A percentile compares a stretch with the other conserved stretches of the same genome.
Evolutionary conservation across 1,140 invertebrate species (phyloP).

Genomic region (Hydropsyche tenuis): DNA sequence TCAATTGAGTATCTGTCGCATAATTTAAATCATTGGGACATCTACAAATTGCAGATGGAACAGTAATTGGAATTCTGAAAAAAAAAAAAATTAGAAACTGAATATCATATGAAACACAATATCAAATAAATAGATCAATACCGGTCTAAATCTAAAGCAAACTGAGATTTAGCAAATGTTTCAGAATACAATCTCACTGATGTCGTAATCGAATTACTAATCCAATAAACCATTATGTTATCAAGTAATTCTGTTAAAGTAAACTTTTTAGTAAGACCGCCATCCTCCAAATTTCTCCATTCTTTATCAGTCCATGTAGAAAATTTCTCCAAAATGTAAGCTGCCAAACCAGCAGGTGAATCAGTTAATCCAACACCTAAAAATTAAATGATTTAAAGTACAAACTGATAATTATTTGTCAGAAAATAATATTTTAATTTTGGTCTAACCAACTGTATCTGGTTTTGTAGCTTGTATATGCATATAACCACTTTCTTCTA

Average conservation of each 20-base stretch:
- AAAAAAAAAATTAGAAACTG: slow-evolving; percentile 8
- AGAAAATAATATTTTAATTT: slow-evolving; percentile 37
- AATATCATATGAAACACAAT: slow-evolving; percentile 25
- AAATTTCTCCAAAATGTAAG: slow-evolving; percentile 79
- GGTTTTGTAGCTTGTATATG: slow-evolving; percentile 90
- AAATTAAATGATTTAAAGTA: not conserved
- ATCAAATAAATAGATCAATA: slow-evolving; percentile 48
- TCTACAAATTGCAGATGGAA: slow-evolving; percentile 63
- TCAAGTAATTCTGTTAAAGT: slow-evolving; percentile 71
- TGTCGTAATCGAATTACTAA: slow-evolving; percentile 70
- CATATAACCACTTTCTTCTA: slow-evolving; percentile 80
- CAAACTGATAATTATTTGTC: not conserved
- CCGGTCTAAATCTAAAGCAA: slow-evolving; percentile 54
- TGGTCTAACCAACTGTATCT: slow-evolving; percentile 81
- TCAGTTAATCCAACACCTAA: slow-evolving; percentile 66
- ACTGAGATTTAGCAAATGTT: slow-evolving; percentile 54
- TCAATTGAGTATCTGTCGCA: slow-evolving; percentile 65
- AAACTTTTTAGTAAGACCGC: slow-evolving; percentile 67
- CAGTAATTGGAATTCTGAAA: slow-evolving; percentile 54
- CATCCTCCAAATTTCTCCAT: slow-evolving; percentile 59
- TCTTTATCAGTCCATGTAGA: slow-evolving; percentile 67
- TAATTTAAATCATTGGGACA: slow-evolving; percentile 68
- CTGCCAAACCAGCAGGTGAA: slow-evolving; percentile 72
- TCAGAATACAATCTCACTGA: slow-evolving; percentile 73
- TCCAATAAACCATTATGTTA: slow-evolving; percentile 82